Evolutionary conservation across 1,140 invertebrate species (phyloP).

Genomic region (Penaeus vannamei): DNA sequence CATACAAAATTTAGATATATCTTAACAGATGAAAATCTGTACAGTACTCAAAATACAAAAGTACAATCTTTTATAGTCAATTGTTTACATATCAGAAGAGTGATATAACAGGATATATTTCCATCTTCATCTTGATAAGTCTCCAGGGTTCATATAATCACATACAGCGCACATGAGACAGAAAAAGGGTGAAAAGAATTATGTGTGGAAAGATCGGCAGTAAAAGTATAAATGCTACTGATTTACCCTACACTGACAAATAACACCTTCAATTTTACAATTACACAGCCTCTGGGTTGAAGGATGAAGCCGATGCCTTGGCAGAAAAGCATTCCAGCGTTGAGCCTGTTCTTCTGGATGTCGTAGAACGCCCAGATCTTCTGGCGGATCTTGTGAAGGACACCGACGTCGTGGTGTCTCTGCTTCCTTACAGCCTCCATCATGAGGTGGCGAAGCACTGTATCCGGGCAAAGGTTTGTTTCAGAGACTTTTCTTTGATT

Average conservation of each 20-base stretch:
- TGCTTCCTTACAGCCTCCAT: conserved; percentile 94
- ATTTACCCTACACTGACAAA: too few relatives aligned
- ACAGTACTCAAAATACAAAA: too few relatives aligned
- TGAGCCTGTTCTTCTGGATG: conserved; percentile 86
- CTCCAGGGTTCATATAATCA: too few relatives aligned
- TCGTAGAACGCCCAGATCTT: conserved; percentile 80
- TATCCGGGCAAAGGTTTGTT: conserved; percentile 79
- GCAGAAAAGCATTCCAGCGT: conserved; percentile 85
- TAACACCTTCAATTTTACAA: not conserved
- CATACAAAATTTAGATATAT: too few relatives aligned
- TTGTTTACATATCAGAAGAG: too few relatives aligned
- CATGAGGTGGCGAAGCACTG: conserved; percentile 88
- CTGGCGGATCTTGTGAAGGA: conserved; percentile 81
- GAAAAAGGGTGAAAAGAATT: too few relatives aligned
- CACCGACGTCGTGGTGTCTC: conserved; percentile 88
- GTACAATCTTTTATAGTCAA: too few relatives aligned
- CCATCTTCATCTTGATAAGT: too few relatives aligned
- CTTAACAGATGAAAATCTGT: too few relatives aligned
- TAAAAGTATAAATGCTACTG: not conserved
- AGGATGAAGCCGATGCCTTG: conserved; percentile 88
- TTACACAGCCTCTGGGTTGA: conserved; percentile 83
- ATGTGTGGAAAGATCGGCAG: not conserved
- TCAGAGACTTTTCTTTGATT: too few relatives aligned
- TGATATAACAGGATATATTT: too few relatives aligned
- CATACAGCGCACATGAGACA: too few relatives aligned